phyloP scores from a whole-genome alignment of 2,888 invertebrate genomes.

The Drosophila rubida region DNA sequence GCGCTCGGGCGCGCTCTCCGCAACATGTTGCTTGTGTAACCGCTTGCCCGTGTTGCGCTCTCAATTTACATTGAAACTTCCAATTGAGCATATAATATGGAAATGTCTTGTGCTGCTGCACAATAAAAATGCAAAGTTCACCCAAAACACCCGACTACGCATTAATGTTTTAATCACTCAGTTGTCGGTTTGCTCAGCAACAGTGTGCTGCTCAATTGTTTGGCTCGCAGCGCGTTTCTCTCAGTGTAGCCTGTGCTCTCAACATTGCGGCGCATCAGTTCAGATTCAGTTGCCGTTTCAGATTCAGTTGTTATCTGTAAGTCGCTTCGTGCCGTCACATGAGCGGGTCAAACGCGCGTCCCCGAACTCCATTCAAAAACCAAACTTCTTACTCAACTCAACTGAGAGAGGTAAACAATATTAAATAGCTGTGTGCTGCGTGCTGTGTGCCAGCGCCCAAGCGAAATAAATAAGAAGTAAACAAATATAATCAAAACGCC shows the following conservation, averaged over 20 bases:
- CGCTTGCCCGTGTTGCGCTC: slow-evolving; percentile 43
- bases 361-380: slow-evolving; percentile 19
- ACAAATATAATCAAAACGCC: slow-evolving; percentile 25
- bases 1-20: slow-evolving; percentile 27
- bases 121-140: background rate
- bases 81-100: background rate
- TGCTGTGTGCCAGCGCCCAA: slow-evolving; percentile 10
- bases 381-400: slow-evolving; percentile 31
- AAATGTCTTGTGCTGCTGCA: background rate
- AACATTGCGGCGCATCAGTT: slow-evolving; percentile 75
- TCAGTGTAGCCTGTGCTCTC: slow-evolving; percentile 61
- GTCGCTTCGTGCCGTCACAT: slow-evolving; percentile 61
- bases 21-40: slow-evolving; percentile 72
- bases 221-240: slow-evolving; percentile 12
- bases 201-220: background rate
- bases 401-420: slow-evolving; percentile 40
- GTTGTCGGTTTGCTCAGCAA: no score
- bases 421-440: slow-evolving; percentile 1
- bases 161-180: no score
- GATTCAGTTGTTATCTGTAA: slow-evolving; percentile 79
- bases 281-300: slow-evolving; percentile 54
- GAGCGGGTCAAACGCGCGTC: slow-evolving; percentile 34
- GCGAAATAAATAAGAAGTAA: slow-evolving; percentile 26
- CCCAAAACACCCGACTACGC: no score
- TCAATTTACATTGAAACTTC: slow-evolving; percentile 29